Evolutionary conservation across 2,797 vertebrate species (phyloP), one percentile per base, ranked within the genome.

Genomic region (Rhinichthys osculus): DNA sequence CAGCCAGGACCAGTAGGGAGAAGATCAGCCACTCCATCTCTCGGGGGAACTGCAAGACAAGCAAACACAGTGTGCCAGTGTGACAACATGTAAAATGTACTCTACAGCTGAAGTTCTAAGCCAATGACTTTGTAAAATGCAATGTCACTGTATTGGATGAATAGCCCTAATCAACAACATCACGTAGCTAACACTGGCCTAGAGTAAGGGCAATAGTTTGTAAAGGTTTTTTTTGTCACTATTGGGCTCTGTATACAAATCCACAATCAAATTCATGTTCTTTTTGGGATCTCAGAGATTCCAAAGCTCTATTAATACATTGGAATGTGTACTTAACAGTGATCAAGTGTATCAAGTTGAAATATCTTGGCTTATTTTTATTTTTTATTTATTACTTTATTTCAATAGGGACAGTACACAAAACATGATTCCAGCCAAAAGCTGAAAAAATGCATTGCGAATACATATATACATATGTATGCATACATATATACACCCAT

Each of bases 1-100:
- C 92, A 87, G 94, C 95, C 92, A 96, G 94, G 89, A 96, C 90
- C 92, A 97, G 92, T 83, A 97, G 92, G 86, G 91, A 96, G 89
- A 97, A 92, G 92, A 95, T 93, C 90, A 97, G 91, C 91, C 95
- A 92, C 92, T 96, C 96, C 96, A 97, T 97, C 81, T 78, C 85
- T 38, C 69, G 21, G 87, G 89, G 87, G 86, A 94, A 92, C 95
- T 95, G 92, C 71, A 92, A 91, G 73, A 90, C 30, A 93, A 85
- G 73, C 23, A 87, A 47, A 85, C 35, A 87, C 52, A 40, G 19
- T n/a, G 50, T 52, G 17, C 27, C 64, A 66, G 69, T 30, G 62
- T 83, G n/a, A 84, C 21, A 69, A 62, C 19, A 80, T 76, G 42
- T 35, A 69, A 80, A 80, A 40, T 81, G 11, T 6, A 80, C n/a